phyloP scores from a whole-genome alignment of 1,140 invertebrate genomes.

The Orchesella cincta region DNA sequence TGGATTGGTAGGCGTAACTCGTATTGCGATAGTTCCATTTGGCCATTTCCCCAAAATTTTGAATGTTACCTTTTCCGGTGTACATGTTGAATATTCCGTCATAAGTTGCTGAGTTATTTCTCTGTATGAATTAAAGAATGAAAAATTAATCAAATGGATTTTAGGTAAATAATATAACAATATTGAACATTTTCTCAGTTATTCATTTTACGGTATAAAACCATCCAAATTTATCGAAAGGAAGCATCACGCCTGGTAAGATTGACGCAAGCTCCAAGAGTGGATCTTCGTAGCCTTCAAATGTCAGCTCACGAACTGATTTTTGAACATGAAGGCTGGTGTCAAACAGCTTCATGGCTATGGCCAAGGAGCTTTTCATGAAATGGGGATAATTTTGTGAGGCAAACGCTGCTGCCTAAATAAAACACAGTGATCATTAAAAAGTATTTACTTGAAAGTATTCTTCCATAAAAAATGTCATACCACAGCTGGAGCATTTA shows the following conservation, averaged over 20 bases:
- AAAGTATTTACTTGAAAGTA: no score
- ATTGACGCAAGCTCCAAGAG: conserved; percentile 67
- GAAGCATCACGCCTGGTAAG: conserved; percentile 60
- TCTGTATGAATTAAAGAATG: no score
- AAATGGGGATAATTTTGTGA: conserved; percentile 56
- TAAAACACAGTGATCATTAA: no score
- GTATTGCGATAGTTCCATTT: no score
- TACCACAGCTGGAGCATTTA: conserved; percentile 74
- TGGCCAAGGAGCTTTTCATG: conserved; percentile 44
- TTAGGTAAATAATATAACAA: no score
- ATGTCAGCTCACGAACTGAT: conserved; percentile 70
- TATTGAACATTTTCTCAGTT: no score
- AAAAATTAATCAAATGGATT: no score
- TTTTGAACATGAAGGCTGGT: conserved; percentile 64
- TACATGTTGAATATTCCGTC: conserved; percentile 76
- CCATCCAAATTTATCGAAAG: conserved; percentile 74
- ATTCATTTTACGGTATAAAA: no score
- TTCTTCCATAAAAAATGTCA: no score
- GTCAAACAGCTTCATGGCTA: conserved; percentile 53
- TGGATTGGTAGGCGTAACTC: no score
- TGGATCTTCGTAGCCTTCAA: conserved; percentile 73
- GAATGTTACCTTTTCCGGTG: conserved; percentile 66
- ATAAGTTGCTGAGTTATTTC: conserved; percentile 68
- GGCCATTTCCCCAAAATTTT: conserved; percentile 65
- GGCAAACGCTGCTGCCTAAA: conserved; percentile 67